phyloP scores from a whole-genome alignment of 2,888 invertebrate genomes.

The Oscheius sp. region DNA sequence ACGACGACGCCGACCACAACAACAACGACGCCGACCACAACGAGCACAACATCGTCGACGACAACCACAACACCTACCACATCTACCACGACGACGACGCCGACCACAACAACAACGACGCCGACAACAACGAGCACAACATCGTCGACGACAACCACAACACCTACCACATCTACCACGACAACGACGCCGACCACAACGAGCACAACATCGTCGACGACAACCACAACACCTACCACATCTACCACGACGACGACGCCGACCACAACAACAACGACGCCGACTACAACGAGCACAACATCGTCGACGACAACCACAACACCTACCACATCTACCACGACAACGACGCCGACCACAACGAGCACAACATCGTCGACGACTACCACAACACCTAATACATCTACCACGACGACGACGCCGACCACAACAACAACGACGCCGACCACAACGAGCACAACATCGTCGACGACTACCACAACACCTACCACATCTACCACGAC shows the following conservation, averaged over 20 bases:
- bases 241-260: background rate
- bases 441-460: background rate
- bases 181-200: background rate
- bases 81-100: background rate
- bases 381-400: background rate
- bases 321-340: background rate
- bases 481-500: background rate
- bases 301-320: background rate
- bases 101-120: background rate
- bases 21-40: background rate
- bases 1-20: too few species aligned
- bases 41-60: background rate
- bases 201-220: background rate
- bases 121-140: background rate
- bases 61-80: background rate
- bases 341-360: background rate
- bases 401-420: background rate
- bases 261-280: background rate
- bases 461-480: background rate
- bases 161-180: background rate
- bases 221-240: background rate
- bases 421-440: background rate
- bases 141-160: background rate
- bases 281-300: background rate
- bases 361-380: background rate